Conservation (phyloP, 2,113 vertebrate species). For the Calidris pygmaea region DNA sequence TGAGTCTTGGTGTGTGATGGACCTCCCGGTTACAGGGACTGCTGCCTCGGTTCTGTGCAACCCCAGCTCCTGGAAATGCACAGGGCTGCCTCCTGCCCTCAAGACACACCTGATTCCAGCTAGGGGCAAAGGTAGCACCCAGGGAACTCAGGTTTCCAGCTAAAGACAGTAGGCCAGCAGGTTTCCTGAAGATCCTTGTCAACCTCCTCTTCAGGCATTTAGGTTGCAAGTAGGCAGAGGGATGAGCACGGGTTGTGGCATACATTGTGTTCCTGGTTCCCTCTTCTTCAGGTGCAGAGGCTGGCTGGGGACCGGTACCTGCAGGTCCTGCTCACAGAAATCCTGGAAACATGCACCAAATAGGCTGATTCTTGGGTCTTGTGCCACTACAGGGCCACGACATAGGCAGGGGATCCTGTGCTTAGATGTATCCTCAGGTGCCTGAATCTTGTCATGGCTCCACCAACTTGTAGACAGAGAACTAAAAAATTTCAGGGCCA, state of each 20-base stretch:
- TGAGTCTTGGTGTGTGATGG: no score
- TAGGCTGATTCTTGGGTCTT: background rate
- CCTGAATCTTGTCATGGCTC: background rate
- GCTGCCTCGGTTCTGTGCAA: rapidly evolving
- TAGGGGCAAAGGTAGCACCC: background rate
- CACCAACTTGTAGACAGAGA: background rate
- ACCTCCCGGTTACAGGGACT: background rate
- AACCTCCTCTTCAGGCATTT: background rate
- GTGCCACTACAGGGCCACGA: background rate
- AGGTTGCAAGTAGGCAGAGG: background rate
- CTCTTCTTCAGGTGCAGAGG: background rate
- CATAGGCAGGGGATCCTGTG: background rate
- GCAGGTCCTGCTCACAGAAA: background rate
- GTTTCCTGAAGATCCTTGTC: background rate
- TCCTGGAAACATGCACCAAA: background rate
- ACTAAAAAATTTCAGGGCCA: background rate
- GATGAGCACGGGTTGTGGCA: rapidly evolving
- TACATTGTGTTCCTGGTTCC: rapidly evolving
- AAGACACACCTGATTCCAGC: no score
- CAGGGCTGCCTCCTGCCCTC: background rate
- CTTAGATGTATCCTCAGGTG: background rate
- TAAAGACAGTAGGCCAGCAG: background rate
- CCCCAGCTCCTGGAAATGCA: background rate
- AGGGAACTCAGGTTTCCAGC: background rate
- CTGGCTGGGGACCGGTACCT: background rate